Conservation (phyloP, 2,113 vertebrate species). For the Pteronura brasiliensis region DNA sequence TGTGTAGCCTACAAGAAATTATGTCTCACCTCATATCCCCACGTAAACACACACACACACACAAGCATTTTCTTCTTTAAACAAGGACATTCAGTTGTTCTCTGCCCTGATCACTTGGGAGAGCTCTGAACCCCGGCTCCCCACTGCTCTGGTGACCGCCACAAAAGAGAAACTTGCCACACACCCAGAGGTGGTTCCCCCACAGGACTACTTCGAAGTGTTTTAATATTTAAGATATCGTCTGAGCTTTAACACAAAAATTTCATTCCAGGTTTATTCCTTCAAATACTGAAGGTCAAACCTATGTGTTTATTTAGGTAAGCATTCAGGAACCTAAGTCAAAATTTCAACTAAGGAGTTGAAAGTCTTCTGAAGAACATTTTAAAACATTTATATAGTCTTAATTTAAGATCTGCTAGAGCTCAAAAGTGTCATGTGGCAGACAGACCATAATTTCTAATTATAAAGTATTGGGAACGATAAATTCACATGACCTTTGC, state of each 20-base stretch:
- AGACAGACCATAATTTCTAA: background rate
- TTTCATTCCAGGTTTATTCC: background rate
- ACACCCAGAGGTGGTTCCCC: background rate
- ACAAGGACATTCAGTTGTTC: rapidly evolving
- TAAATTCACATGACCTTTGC: constrained; percentile 11
- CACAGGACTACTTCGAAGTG: background rate
- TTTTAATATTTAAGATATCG: background rate
- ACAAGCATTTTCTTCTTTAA: background rate
- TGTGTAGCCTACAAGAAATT: background rate
- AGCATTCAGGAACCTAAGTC: background rate
- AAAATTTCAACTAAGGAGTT: background rate
- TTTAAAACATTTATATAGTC: background rate
- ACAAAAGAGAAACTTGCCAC: background rate
- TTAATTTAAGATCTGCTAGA: constrained; percentile 46
- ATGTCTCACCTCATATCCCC: no score
- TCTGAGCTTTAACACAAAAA: background rate
- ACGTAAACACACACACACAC: background rate
- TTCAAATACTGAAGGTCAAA: background rate
- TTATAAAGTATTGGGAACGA: background rate
- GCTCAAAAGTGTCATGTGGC: background rate
- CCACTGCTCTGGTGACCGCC: background rate
- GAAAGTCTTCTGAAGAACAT: background rate
- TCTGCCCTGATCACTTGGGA: background rate
- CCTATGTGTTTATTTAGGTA: background rate
- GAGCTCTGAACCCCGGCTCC: background rate